Evolutionary conservation across 2,113 vertebrate species (phyloP), one percentile per base, ranked within the genome.

Genomic region (Centropus bengalensis): DNA sequence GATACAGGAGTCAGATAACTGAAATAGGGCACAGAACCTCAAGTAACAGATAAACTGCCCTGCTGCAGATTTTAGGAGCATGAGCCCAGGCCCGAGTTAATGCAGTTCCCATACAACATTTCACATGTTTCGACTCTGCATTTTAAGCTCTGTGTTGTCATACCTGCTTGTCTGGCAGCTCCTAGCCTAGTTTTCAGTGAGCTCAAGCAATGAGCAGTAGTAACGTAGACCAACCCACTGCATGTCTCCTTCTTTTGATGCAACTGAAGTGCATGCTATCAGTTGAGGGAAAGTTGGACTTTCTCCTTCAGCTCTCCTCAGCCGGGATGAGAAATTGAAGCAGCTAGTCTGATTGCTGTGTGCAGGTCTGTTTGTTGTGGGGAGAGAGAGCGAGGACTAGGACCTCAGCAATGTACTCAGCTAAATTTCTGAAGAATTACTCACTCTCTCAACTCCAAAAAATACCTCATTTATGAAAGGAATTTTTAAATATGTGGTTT

Each of bases 401-500:
- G 40, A 82, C 24, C 3, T 14, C 54, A 84, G 5, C 17, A 42
- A 42, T 5, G 20, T 54, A n/a, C 10, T 59, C 64, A 74, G 71
- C 20, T 88, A 32, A 36, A 73, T 18, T 52, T 22, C 44, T 58
- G 58, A 85, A 89, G 58, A 71, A 82, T 54, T 58, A 40, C 21
- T 60, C 0, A 0, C 8, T 73, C 22, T 60, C 45, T 12, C 15
- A 49, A 9, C 18, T 88, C 38, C 73, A 42, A 44, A 83, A 81
- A 91, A 75, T 78, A 47, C 8, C 20, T 70, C 8, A 40, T 67
- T 59, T 94, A 77, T 86, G 62, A 77, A 12, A 76, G 47, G 8
- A 83, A 8, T n/a, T 74, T 75, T 94, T 80, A 77, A 88, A 86
- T 59, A 88, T 67, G 33, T 30, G 38, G 71, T 83, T 91, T 88